Conservation (phyloP, 2,113 vertebrate genomes). For the Apodemus sylvaticus region DNA sequence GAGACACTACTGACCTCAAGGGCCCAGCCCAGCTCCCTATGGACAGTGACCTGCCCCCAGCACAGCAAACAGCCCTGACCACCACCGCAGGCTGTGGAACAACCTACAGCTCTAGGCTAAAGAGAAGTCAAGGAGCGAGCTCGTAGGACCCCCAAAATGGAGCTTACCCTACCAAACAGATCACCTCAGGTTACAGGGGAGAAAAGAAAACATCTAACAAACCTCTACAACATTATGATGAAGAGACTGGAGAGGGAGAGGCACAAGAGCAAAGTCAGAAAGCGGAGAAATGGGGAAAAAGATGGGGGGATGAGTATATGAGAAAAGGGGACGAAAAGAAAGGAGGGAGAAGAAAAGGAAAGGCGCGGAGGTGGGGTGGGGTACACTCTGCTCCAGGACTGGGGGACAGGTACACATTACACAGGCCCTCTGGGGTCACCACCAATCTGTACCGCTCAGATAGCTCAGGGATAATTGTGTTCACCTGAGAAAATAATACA, state of each 20-base stretch:
- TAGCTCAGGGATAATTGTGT: background rate
- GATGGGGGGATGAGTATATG: background rate
- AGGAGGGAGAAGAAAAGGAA: background rate
- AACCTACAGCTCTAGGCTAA: background rate
- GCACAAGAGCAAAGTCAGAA: background rate
- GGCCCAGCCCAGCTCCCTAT: background rate
- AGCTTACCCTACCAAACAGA: background rate
- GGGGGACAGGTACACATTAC: background rate
- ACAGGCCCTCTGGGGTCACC: background rate
- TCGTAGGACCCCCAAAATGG: background rate
- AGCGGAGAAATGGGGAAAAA: background rate
- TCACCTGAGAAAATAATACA: slow-evolving; percentile 50
- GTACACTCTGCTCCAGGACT: background rate
- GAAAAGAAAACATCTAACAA: background rate
- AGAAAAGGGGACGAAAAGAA: background rate
- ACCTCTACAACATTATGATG: background rate
- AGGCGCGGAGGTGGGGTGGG: background rate
- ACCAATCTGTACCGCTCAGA: background rate
- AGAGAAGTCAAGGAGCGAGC: background rate
- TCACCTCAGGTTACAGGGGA: background rate
- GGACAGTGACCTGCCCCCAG: background rate
- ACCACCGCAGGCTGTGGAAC: background rate
- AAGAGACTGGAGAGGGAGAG: background rate
- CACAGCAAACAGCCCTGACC: background rate
- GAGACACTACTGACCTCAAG: background rate